These are phyloP conservation scores for Xestobium rufovillosum DNA, from an alignment of 2,888 invertebrate species.

Conservation along the genomic window DNA sequence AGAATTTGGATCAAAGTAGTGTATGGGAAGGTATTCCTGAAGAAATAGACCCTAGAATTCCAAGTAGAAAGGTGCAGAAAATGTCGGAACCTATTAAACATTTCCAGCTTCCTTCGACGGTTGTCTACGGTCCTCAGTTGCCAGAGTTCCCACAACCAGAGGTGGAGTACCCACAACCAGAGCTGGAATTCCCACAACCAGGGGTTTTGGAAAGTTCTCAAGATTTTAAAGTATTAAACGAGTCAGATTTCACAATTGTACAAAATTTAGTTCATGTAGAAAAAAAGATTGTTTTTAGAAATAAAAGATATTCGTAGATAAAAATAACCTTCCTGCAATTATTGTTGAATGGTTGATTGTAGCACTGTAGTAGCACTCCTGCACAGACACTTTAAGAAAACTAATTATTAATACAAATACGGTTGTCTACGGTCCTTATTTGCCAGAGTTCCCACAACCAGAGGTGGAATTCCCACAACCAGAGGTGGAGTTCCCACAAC, in stretches of 20 bases:
- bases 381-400: too few species aligned
- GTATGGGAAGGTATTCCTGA: conserved; percentile 3
- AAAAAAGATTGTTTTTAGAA: conserved; percentile 2
- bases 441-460: not conserved
- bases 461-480: not conserved
- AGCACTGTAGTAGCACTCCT: too few species aligned
- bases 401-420: too few species aligned
- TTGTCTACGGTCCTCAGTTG: not conserved
- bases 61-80: not conserved
- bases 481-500: too few species aligned
- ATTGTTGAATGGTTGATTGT: not conserved
- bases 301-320: not conserved
- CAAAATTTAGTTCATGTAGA: too few species aligned
- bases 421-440: not conserved
- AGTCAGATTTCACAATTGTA: too few species aligned
- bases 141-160: not conserved
- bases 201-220: not conserved
- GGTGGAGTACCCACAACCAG: not conserved
- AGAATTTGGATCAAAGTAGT: not conserved
- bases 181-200: not conserved
- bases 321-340: not conserved
- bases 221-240: not conserved
- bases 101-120: not conserved
- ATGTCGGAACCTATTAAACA: not conserved
- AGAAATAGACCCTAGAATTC: not conserved